Evolutionary conservation across 2,888 invertebrate genomes (phyloP).

Genomic region (Microctonus hyperodae): DNA sequence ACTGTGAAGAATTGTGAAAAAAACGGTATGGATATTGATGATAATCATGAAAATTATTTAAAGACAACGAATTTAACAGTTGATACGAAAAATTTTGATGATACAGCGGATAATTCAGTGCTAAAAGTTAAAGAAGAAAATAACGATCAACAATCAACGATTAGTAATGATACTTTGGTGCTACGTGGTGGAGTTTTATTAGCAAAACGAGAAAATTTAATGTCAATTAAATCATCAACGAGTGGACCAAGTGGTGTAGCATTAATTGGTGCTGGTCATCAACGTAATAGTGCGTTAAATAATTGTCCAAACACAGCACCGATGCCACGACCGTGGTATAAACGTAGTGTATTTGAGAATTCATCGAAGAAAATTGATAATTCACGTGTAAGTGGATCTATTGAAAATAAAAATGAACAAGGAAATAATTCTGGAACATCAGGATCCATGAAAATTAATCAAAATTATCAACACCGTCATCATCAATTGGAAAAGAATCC

Average conservation of each 20-base stretch:
- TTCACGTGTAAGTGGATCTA: neutral
- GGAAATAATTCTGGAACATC: neutral
- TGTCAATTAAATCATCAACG: neutral
- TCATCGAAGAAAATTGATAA: slow-evolving; percentile 36
- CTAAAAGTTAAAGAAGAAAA: no score
- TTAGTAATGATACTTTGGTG: slow-evolving; percentile 59
- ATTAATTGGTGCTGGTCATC: slow-evolving; percentile 20
- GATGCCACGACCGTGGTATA: slow-evolving; percentile 73
- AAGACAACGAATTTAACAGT: no score
- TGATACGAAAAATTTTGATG: neutral
- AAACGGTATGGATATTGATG: neutral
- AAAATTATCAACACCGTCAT: no score
- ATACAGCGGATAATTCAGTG: no score
- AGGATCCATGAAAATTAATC: neutral
- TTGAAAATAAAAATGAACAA: no score
- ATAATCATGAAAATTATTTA: slow-evolving; percentile 1
- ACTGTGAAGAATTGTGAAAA: slow-evolving; percentile 14
- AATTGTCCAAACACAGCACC: slow-evolving; percentile 43
- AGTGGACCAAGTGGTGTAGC: slow-evolving; percentile 1
- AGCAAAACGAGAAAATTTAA: slow-evolving; percentile 45
- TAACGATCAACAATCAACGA: slow-evolving; percentile 37
- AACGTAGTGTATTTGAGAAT: slow-evolving; percentile 65
- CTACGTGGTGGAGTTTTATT: slow-evolving; percentile 55
- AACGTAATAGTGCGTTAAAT: slow-evolving; percentile 32
- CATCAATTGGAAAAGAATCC: neutral